phyloP scores from a whole-genome alignment of 2,113 vertebrate genomes.

The Bos indicus region DNA sequence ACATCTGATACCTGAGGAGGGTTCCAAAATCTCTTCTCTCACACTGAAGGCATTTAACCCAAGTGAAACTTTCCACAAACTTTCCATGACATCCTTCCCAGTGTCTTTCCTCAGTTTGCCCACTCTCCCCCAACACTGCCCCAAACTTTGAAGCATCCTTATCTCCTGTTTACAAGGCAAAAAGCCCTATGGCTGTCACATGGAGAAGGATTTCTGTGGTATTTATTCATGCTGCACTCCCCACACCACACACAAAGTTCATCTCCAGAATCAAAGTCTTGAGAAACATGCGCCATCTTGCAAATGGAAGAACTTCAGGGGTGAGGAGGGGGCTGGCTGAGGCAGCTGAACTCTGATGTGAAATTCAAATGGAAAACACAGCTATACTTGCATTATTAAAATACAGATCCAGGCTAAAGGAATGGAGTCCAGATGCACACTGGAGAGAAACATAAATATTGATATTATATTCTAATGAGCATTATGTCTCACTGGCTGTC shows the following conservation, averaged over 20 bases:
- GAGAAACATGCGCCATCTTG: constrained; percentile 33
- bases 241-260: not conserved
- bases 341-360: not conserved
- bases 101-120: not conserved
- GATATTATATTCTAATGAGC: constrained; percentile 56
- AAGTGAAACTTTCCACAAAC: constrained; percentile 58
- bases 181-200: constrained; percentile 24
- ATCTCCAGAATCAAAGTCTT: constrained; percentile 42
- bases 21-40: constrained; percentile 60
- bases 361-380: constrained; percentile 66
- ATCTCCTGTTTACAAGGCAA: constrained; percentile 43
- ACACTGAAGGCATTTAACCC: constrained; percentile 66
- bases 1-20: constrained; percentile 50
- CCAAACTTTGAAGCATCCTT: constrained; percentile 7
- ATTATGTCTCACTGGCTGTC: constrained; percentile 45
- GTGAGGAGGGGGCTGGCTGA: not conserved
- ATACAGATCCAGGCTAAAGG: constrained; percentile 56
- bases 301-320: not conserved
- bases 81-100: constrained; percentile 40
- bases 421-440: constrained; percentile 36
- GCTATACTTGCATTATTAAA: constrained; percentile 35
- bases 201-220: not conserved
- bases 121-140: not conserved
- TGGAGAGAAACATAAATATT: constrained; percentile 67
- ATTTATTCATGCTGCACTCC: not conserved